phyloP scores from a whole-genome alignment of 2,113 vertebrate genomes.

The Channa maculata region DNA sequence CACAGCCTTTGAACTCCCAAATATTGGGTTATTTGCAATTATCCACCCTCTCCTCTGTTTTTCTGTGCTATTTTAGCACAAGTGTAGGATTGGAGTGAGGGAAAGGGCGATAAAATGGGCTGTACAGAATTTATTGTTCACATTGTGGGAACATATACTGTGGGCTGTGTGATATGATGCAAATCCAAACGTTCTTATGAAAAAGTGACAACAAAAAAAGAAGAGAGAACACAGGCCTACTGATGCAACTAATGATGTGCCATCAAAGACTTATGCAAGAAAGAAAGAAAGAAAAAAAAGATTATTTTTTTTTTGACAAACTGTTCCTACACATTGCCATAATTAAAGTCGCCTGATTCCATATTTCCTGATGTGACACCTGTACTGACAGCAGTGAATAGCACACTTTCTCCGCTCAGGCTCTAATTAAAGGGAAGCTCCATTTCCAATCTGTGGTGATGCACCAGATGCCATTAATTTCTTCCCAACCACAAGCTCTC shows the following conservation, averaged over 20 bases:
- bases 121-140: conserved; percentile 56
- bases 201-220: conserved; percentile 25
- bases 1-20: conserved; percentile 80
- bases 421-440: conserved; percentile 63
- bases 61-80: conserved; percentile 52
- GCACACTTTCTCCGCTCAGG: conserved; percentile 18
- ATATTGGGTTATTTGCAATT: conserved; percentile 80
- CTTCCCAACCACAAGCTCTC: conserved; percentile 68
- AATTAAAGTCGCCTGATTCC: not conserved
- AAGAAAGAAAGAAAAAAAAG: not conserved
- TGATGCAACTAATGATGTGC: conserved; percentile 57
- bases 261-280: conserved; percentile 51
- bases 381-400: conserved; percentile 36
- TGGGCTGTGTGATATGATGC: conserved; percentile 55
- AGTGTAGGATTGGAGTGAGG: conserved; percentile 61
- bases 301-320: conserved; percentile 18
- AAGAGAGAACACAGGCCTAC: conserved; percentile 4
- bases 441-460: conserved; percentile 48
- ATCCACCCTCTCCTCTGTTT: conserved; percentile 70
- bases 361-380: conserved; percentile 44
- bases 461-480: conserved; percentile 74
- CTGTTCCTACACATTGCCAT: not conserved
- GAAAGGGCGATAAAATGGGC: conserved; percentile 25
- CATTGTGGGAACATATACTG: conserved; percentile 41
- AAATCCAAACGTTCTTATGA: conserved; percentile 49